Conservation (phyloP, 2,113 vertebrate species). For the Ceratotherium simum region DNA sequence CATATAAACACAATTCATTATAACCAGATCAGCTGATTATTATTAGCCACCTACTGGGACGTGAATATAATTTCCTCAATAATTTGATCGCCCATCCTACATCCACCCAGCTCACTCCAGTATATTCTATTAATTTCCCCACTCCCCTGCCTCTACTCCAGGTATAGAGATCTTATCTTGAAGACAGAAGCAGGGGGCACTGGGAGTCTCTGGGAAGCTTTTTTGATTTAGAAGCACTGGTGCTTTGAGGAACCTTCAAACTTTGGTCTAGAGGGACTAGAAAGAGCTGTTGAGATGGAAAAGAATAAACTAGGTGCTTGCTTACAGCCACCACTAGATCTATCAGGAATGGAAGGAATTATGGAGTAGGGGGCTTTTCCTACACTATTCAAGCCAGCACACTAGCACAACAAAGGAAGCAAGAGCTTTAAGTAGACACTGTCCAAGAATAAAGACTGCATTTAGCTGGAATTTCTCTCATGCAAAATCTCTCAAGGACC, state of each 20-base stretch:
- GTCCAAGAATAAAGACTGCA: background rate
- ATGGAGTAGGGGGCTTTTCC: background rate
- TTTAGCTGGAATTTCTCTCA: conserved; percentile 1
- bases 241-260: conserved; percentile 17
- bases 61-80: conserved; percentile 5
- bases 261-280: background rate
- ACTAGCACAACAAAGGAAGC: background rate
- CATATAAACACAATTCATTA: conserved; percentile 23
- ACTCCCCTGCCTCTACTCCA: background rate
- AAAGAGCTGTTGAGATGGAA: conserved; percentile 15
- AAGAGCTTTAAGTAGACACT: conserved; percentile 1
- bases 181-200: background rate
- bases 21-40: conserved; percentile 29
- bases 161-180: background rate
- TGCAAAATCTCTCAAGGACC: conserved; percentile 13
- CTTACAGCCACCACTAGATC: background rate
- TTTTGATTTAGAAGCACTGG: background rate
- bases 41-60: background rate
- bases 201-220: conserved; percentile 9
- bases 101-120: background rate
- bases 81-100: background rate
- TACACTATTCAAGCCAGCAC: conserved; percentile 21
- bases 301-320: background rate
- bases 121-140: background rate
- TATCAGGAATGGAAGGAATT: background rate